These are phyloP conservation scores for Chaetura pelagica DNA, from an alignment of 2,113 vertebrate genomes.

Conservation along the genomic window DNA sequence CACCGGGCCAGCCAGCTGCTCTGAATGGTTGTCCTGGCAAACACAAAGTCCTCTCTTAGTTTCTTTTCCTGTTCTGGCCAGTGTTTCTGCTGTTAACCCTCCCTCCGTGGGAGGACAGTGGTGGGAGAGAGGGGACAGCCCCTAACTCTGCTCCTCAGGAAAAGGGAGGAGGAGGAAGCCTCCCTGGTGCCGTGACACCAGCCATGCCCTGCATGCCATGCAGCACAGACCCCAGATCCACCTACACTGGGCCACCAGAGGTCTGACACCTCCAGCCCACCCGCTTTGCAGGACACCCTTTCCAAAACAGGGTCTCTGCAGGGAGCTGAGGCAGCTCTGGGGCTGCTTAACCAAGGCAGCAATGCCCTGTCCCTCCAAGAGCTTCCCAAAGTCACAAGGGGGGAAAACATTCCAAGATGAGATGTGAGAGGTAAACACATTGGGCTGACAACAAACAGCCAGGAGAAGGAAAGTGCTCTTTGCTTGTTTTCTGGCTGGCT, in stretches of 20 bases:
- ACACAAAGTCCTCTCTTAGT: background rate
- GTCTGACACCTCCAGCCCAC: background rate
- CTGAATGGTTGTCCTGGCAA: slow-evolving; percentile 49
- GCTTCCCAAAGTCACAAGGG: background rate
- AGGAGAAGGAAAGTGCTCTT: background rate
- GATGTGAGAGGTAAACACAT: background rate
- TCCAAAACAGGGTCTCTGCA: background rate
- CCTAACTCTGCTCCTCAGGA: background rate
- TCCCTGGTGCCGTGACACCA: background rate
- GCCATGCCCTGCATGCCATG: background rate
- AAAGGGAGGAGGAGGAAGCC: background rate
- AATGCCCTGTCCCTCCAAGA: background rate
- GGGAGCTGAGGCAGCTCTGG: background rate
- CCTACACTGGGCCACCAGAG: background rate
- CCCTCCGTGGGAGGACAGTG: background rate
- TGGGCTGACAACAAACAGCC: background rate
- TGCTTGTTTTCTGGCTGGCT: background rate
- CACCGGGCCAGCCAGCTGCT: slow-evolving; percentile 25
- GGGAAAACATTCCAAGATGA: background rate
- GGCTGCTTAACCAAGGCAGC: background rate
- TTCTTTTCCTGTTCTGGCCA: slow-evolving; percentile 10
- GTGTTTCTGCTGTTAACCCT: slow-evolving; percentile 16
- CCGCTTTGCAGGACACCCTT: background rate
- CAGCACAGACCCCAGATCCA: background rate
- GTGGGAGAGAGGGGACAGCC: background rate